Conservation (phyloP, 2,797 vertebrate species). For the Momotus momota region DNA sequence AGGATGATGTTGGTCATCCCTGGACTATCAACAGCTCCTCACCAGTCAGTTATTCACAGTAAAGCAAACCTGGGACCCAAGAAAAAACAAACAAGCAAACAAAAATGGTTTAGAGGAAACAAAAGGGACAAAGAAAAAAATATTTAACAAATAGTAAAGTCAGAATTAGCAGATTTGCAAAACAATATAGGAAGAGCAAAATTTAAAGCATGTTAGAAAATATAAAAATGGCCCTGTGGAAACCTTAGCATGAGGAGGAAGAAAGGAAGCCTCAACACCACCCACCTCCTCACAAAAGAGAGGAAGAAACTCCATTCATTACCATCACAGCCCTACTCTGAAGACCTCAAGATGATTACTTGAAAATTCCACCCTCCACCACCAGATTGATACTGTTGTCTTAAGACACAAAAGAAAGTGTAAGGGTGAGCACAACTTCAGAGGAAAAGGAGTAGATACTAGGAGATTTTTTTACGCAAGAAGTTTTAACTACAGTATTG, state of each 20-base stretch:
- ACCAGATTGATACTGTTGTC: neutral
- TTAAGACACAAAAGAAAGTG: neutral
- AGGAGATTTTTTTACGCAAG: neutral
- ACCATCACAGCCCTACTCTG: neutral
- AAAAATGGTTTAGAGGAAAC: neutral
- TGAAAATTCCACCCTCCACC: neutral
- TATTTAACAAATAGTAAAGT: neutral
- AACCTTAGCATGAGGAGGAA: neutral
- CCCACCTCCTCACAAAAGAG: neutral
- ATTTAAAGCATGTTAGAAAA: neutral
- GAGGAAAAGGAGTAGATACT: neutral
- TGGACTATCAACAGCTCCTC: neutral
- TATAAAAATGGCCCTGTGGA: neutral
- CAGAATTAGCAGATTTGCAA: neutral
- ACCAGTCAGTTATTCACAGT: neutral
- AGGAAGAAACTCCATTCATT: neutral
- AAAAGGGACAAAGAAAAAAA: neutral
- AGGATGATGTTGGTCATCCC: neutral
- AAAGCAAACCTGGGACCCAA: neutral
- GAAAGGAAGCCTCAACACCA: neutral
- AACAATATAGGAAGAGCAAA: neutral
- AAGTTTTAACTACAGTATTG: neutral
- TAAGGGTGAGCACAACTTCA: neutral
- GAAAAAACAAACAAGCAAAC: neutral
- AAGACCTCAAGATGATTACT: neutral